These are phyloP conservation scores for Apogon hyalosoma DNA, from an alignment of 2,797 vertebrate genomes.

Conservation along the genomic window DNA sequence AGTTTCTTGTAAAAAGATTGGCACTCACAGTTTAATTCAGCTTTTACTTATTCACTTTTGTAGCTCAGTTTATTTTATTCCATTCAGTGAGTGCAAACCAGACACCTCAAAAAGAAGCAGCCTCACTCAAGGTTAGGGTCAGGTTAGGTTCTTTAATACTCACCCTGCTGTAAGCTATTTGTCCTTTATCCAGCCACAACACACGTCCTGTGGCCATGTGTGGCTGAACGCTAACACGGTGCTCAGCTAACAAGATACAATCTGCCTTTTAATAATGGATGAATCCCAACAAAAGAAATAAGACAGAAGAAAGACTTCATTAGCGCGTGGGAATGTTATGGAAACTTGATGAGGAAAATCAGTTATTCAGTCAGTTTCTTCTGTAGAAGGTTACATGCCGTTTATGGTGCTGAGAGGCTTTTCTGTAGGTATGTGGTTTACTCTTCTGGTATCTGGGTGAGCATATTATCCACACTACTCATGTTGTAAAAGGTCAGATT, in stretches of 20 bases:
- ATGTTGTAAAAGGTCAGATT: too few relatives aligned
- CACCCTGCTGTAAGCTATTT: slow-evolving; percentile 19
- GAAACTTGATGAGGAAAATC: background rate
- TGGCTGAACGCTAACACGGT: slow-evolving; percentile 28
- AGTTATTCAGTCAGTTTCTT: background rate
- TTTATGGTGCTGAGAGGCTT: too few relatives aligned
- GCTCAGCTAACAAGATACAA: slow-evolving; percentile 37
- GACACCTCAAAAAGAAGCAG: background rate
- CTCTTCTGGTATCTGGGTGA: too few relatives aligned
- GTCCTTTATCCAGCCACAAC: slow-evolving; percentile 18
- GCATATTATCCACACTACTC: too few relatives aligned
- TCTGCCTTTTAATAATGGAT: slow-evolving; percentile 42
- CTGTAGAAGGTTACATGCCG: too few relatives aligned
- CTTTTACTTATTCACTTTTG: too few relatives aligned
- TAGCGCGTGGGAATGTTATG: slow-evolving; percentile 1
- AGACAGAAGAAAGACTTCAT: slow-evolving; percentile 4
- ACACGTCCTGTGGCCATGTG: background rate
- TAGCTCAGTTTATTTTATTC: too few relatives aligned
- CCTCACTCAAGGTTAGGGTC: background rate
- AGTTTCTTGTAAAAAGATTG: too few relatives aligned
- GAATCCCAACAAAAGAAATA: slow-evolving; percentile 19
- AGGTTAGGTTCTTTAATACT: slow-evolving; percentile 24
- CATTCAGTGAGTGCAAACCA: background rate
- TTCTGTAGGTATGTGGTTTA: too few relatives aligned
- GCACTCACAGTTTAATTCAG: too few relatives aligned